Base-by-base conservation (phyloP, 2,113 vertebrate genomes). In the Sander lucioperca region DNA sequence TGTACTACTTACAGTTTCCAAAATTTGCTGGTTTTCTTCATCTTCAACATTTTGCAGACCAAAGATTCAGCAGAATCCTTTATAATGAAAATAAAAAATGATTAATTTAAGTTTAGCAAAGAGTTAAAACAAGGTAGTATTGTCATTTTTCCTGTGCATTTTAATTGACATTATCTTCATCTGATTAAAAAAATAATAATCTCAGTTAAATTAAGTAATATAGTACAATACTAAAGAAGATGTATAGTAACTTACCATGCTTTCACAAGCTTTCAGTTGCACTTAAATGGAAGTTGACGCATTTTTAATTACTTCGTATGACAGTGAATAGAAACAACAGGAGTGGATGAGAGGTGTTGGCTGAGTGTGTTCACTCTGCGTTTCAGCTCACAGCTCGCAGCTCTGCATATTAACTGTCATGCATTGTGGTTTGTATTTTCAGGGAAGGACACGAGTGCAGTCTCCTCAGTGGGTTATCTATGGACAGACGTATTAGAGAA, bases 351-450 rank as follows among this genome's bases (percentile, higher is more conserved):
- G 47, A 62, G 57, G 57, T 80, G 75, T 50, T 47, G 1, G 53
- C 39, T 78, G 48, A 68, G 54, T 6, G 59, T 7, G 12, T 73
- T 74, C 70, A 62, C 51, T 9, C 33, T 11, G 39, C 23, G 47
- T 50, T 75, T 45, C 63, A 25, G 63, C 57, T 78, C 14, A 2
- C 47, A 48, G 36, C 53, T 78, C 10, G 0, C 50, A 39, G 33
- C 48, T 73, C 59, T 57, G 77, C 71, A 54, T 72, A 76, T 82
- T 56, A 84, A 63, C 76, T 68, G 77, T 79, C 88, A 83, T 62
- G 59, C 64, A 54, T 30, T 79, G 75, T 27, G 75, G 54, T 83
- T 85, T 78, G 71, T 84, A 68, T 82, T 88, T 89, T 91, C 59
- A 76, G 74, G 39, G 0, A 74, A 65, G 43, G 72, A 62, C 18